These are phyloP conservation scores for Drosophila histrio DNA, from an alignment of 2,888 invertebrate species.

Conservation along the genomic window DNA sequence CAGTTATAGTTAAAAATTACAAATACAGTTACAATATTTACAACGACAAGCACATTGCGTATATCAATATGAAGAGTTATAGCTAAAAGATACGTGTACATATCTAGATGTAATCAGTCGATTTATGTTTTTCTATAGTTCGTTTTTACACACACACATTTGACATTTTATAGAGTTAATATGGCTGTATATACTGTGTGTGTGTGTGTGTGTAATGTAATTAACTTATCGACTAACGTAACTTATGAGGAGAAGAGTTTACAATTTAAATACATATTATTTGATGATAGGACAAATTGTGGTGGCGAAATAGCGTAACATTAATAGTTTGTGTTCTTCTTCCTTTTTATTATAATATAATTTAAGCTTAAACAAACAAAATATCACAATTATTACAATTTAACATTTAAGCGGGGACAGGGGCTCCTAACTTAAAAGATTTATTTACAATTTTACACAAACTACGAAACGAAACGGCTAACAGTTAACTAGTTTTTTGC, in stretches of 20 bases:
- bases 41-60: slow-evolving; percentile 50
- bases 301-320: slow-evolving; percentile 24
- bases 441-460: slow-evolving; percentile 54
- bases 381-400: slow-evolving; percentile 74
- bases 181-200: slow-evolving; percentile 60
- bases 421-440: slow-evolving; percentile 18
- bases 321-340: slow-evolving; percentile 39
- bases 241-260: slow-evolving; percentile 74
- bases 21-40: slow-evolving; percentile 61
- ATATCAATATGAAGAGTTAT: slow-evolving; percentile 54
- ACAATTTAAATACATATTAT: slow-evolving; percentile 41
- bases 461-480: slow-evolving; percentile 45
- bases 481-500: slow-evolving; percentile 76
- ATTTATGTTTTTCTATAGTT: slow-evolving; percentile 57
- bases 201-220: slow-evolving; percentile 37
- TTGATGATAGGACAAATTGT: slow-evolving; percentile 42
- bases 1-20: slow-evolving; percentile 12
- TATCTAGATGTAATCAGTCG: slow-evolving; percentile 74
- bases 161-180: slow-evolving; percentile 68
- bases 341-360: slow-evolving; percentile 38
- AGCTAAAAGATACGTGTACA: slow-evolving; percentile 53
- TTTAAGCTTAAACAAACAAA: slow-evolving; percentile 70
- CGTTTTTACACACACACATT: slow-evolving; percentile 8
- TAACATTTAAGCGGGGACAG: slow-evolving; percentile 40
- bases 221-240: slow-evolving; percentile 63